Conservation (phyloP, 2,888 invertebrate genomes). For the Parasteatoda lunata region DNA sequence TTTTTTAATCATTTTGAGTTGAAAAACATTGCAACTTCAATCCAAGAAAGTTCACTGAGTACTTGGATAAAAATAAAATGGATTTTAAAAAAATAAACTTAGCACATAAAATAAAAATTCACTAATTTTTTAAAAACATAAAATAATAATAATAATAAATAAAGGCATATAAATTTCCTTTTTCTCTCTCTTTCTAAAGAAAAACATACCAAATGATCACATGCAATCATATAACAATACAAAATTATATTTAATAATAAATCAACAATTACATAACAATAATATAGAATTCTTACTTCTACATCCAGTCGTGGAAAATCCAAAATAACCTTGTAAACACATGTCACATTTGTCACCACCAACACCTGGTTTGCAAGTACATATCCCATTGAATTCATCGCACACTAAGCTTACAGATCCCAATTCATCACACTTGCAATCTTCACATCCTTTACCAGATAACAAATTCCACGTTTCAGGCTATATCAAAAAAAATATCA, state of each 20-base stretch:
- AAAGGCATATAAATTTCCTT: too few species aligned
- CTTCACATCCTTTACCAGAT: constrained; percentile 84
- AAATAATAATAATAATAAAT: too few species aligned
- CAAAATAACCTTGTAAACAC: constrained; percentile 76
- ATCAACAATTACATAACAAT: background rate
- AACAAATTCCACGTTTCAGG: constrained; percentile 85
- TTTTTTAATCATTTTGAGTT: too few species aligned
- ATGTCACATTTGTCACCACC: constrained; percentile 76
- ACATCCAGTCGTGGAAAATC: constrained; percentile 76
- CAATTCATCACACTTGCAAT: constrained; percentile 84
- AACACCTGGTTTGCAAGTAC: constrained; percentile 77
- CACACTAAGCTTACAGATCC: constrained; percentile 79
- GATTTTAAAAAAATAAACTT: too few species aligned
- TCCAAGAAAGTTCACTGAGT: too few species aligned
- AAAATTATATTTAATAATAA: background rate
- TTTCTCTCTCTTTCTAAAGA: too few species aligned
- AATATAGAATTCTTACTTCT: constrained; percentile 72
- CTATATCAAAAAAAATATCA: constrained; percentile 73
- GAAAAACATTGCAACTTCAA: too few species aligned
- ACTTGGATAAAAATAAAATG: too few species aligned
- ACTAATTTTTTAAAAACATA: too few species aligned
- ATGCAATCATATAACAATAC: background rate
- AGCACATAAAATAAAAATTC: too few species aligned
- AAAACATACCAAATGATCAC: background rate
- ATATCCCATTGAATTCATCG: constrained; percentile 84